These are phyloP conservation scores for Scolanthus callimorphus DNA, from an alignment of 92 coral and sea anemone species.

Conservation along the genomic window DNA sequence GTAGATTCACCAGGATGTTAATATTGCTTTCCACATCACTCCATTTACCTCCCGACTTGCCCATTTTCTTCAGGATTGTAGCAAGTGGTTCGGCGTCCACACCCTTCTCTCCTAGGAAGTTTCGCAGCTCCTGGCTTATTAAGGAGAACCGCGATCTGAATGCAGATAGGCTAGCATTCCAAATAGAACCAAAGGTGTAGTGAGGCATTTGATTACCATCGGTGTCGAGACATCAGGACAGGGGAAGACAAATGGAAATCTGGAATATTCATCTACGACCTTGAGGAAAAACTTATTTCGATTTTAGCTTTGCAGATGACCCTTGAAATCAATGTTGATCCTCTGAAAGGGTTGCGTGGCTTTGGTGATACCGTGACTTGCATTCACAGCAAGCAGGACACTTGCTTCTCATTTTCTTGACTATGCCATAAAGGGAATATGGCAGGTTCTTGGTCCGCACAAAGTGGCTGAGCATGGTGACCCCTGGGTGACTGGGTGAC, in stretches of 20 bases:
- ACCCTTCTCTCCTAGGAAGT: too few species aligned
- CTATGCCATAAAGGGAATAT: too few species aligned
- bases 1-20: too few species aligned
- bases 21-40: too few species aligned
- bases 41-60: constrained; percentile 25
- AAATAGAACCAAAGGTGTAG: constrained; percentile 17
- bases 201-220: too few species aligned
- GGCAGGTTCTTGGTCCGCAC: constrained; percentile 32
- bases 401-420: too few species aligned
- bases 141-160: constrained; percentile 33
- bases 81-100: constrained; percentile 5
- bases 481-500: constrained; percentile 40
- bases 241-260: constrained; percentile 31
- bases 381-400: too few species aligned
- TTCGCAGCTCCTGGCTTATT: constrained; percentile 10
- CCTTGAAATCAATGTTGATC: constrained; percentile 15
- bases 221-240: too few species aligned
- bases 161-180: constrained; percentile 47
- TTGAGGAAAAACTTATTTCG: too few species aligned
- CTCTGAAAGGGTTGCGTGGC: constrained; percentile 28
- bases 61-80: constrained; percentile 31
- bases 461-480: constrained; percentile 31
- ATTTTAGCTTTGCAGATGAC: constrained; percentile 19
- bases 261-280: constrained; percentile 26
- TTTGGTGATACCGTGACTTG: constrained; percentile 26